Base-by-base conservation (phyloP, 2,797 vertebrate genomes). In the Epinephelus awoara region DNA sequence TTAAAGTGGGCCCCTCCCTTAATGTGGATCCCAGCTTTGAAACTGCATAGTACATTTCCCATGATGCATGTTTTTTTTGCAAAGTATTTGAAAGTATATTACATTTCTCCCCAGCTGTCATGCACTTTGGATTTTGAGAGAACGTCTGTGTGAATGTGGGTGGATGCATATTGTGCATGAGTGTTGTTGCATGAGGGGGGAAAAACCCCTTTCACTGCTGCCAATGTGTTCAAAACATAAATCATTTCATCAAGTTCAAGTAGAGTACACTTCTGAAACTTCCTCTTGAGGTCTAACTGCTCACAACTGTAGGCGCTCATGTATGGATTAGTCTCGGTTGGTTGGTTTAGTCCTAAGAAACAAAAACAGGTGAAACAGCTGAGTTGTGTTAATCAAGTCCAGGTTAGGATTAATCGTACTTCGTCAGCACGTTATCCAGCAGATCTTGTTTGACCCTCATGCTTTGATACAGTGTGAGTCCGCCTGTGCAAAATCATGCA, bases 1-100 rank as follows among this genome's bases (percentile, higher is more conserved):
- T 80, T 56, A 15, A 17, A 56, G 71, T 62, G 54, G 55, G 55
- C 76, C 62, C 78, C 90, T 88, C 77, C 88, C 86, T 90, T 87
- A 88, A 89, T 84, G 79, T 73, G 58, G 81, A 90, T 87, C 72
- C 76, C 84, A 90, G 86, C 82, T 85, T 89, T 76, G 27, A 77
- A 88, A 85, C 47, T 7, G 67, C 79, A 82, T 49, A 78, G 73
- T 59, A 69, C 82, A 88, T 85, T 83, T 88, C 80, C 79, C 77
- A 64, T 58, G 84, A 81, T 85, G 71, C 72, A 66, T 59, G 44
- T 77, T 75, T 25, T 27, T 68, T 73, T 64, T 56, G 23, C 10
- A 50, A 70, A 80, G 42, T 27, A 77, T 83, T 69, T 75, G 34
- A 34, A 69, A 68, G 62, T 77, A 67, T 85, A 74, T 83, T 51